Base-by-base conservation (phyloP, 2,113 vertebrate species). In the Empidonax traillii region DNA sequence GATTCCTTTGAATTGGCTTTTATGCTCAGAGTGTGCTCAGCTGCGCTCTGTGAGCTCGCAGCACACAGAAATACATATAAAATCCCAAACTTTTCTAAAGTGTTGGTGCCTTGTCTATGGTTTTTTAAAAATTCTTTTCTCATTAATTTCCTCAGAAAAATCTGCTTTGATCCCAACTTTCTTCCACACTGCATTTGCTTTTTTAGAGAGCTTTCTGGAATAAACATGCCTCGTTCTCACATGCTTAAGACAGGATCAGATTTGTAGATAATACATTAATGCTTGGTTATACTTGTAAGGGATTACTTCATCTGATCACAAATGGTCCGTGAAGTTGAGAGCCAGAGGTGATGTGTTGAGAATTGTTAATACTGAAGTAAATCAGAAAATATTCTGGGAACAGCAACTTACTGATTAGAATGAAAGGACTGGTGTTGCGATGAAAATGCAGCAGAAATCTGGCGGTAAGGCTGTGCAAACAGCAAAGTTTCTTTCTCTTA, bases 241-340 rank as follows among this genome's bases (percentile, higher is more conserved):
- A 67, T 3, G 4, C 59, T 80, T 93, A 86, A 71, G 85, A 33
- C 72, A 82, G 87, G 74, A 89, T 93, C 71, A 77, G 90, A 84
- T 80, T 88, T 93, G 49, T 62, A 90, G 82, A 53, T 94, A 90
- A 96, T 79, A 39, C 74, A 49, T 85, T 95, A 91, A 80, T 94
- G 88, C 92, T n/a, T 61, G 55, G 62, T 72, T 83, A 14, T 85
- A 62, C 43, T 88, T 85, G 25, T 53, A 52, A 76, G 67, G 72
- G 92, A 76, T 94, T 90, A 39, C 25, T 69, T 88, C 21, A 39
- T 90, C 63, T 86, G 59, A 15, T 51, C 63, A 80, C 28, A 71
- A 69, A 39, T 39, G 44, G n/a, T 35, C 59, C 3, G 5, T 31
- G 41, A 83, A 74, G 23, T n/a, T 91, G 86, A 82, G 37, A 76